Base-by-base conservation (phyloP, 2,797 vertebrate species). In the Centroberyx gerrardi region DNA sequence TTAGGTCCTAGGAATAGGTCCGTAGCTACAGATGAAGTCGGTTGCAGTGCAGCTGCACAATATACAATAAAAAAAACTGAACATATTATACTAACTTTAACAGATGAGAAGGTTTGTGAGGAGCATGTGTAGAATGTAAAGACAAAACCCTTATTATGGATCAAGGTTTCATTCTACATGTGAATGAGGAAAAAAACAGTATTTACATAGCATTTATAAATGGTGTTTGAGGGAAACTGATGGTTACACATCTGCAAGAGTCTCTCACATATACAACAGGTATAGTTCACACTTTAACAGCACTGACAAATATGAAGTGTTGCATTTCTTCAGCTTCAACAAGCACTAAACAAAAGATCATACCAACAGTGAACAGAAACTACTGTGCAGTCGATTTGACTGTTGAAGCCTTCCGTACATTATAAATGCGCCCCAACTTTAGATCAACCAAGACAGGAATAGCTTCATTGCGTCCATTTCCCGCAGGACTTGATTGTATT, bases 161-260 rank as follows among this genome's bases (percentile, higher is more conserved):
- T 31, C 33, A 62, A 62, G 18, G 49, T 40, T 29, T 63, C 8
- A 29, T 49, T 67, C 14, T 17, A 36, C 3, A 22, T 36, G n/a
- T 33, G 53, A 59, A 52, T 18, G 33, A 55, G 4, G 22, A 14
- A 52, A 60, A 65, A 27, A 46, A 18, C 29, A 12, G 22, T 78
- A 83, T 85, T 63, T 85, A 87, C 78, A 82, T 17, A 76, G 58
- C 38, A 63, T 33, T 40, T 62, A 62, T 7, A 69, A 31, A 61
- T 8, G 55, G 8, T 14, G 61, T 73, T 61, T 38, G 5, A 68
- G 31, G 64, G 72, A 56, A 77, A 54, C 13, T 14, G 22, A 55
- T 14, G 0, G 36, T 31, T 54, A n/a, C 68, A 66, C 44, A 68
- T 42, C n/a, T 65, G 9, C 22, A 74, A 38, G 1, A 31, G 49